Evolutionary conservation across 1,140 invertebrate species (phyloP).

Genomic region (Drosophila sp.): DNA sequence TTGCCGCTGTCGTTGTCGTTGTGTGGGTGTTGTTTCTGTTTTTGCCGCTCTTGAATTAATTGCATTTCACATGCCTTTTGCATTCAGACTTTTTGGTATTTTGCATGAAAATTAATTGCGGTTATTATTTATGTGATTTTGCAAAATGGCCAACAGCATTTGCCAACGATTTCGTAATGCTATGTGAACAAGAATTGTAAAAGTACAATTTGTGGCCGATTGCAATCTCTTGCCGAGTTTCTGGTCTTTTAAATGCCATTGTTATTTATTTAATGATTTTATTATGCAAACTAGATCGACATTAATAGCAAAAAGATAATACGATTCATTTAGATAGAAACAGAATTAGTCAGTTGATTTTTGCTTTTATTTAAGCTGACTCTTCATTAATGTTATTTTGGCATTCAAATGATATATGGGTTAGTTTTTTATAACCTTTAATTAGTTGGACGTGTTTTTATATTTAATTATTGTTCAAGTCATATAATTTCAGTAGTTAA

Average conservation of each 20-base stretch:
- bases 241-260: slow-evolving; percentile 9
- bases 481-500: too few relatives aligned
- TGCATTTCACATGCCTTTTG: slow-evolving; percentile 72
- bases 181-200: slow-evolving; percentile 22
- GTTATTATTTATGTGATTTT: slow-evolving; percentile 65
- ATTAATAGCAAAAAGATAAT: neutral
- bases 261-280: slow-evolving; percentile 8
- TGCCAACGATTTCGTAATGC: slow-evolving; percentile 29
- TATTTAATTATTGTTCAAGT: too few relatives aligned
- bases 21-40: slow-evolving; percentile 27
- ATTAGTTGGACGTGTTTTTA: too few relatives aligned
- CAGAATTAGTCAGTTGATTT: neutral
- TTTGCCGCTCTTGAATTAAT: slow-evolving; percentile 70
- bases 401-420: too few relatives aligned
- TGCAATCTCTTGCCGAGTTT: slow-evolving; percentile 28
- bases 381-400: too few relatives aligned
- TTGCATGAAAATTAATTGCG: slow-evolving; percentile 70
- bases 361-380: too few relatives aligned
- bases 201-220: slow-evolving; percentile 22
- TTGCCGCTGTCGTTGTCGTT: slow-evolving; percentile 15
- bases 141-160: slow-evolving; percentile 33
- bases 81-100: slow-evolving; percentile 54
- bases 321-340: neutral
- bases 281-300: slow-evolving; percentile 3
- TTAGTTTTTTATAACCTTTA: too few relatives aligned